Conservation (phyloP, 1,140 invertebrate genomes). For the Drosophila pectinifera region DNA sequence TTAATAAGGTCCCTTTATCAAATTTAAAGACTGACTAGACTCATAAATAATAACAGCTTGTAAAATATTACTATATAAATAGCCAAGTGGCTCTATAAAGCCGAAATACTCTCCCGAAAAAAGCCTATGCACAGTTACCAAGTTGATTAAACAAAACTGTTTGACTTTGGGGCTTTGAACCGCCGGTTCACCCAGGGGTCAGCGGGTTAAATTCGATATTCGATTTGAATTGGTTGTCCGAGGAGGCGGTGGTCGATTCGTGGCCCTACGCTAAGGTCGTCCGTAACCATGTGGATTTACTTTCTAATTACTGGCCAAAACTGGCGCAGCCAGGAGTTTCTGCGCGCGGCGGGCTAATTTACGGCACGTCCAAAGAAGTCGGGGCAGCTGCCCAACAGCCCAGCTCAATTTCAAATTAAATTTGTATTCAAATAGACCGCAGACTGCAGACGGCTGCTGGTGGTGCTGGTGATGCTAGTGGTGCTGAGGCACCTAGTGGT, state of each 20-base stretch:
- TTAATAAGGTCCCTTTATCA: too few species aligned
- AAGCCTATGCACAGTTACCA: slow-evolving; percentile 1
- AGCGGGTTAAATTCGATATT: slow-evolving; percentile 75
- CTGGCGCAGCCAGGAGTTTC: slow-evolving; percentile 33
- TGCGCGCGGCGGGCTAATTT: slow-evolving; percentile 64
- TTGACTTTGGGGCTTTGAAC: slow-evolving; percentile 66
- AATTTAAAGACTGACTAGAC: too few species aligned
- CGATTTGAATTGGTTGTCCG: slow-evolving; percentile 77
- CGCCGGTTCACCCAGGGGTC: slow-evolving; percentile 37
- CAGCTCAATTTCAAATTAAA: slow-evolving; percentile 81
- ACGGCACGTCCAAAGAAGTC: slow-evolving; percentile 73
- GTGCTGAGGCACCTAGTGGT: slow-evolving; percentile 32
- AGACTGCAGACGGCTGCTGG: slow-evolving; percentile 39
- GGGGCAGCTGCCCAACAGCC: slow-evolving; percentile 45
- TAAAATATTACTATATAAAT: too few species aligned
- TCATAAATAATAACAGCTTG: too few species aligned
- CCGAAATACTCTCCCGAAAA: not conserved
- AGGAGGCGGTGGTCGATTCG: slow-evolving; percentile 18
- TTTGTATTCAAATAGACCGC: slow-evolving; percentile 79
- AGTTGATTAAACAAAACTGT: slow-evolving; percentile 76
- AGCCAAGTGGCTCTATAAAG: too few species aligned
- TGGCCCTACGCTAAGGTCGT: slow-evolving; percentile 41
- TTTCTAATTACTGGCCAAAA: slow-evolving; percentile 70
- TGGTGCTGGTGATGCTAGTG: slow-evolving; percentile 22
- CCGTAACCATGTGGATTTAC: slow-evolving; percentile 55